These are phyloP conservation scores for Ditula angustiorana DNA, from an alignment of 2,888 invertebrate species.

Conservation along the genomic window DNA sequence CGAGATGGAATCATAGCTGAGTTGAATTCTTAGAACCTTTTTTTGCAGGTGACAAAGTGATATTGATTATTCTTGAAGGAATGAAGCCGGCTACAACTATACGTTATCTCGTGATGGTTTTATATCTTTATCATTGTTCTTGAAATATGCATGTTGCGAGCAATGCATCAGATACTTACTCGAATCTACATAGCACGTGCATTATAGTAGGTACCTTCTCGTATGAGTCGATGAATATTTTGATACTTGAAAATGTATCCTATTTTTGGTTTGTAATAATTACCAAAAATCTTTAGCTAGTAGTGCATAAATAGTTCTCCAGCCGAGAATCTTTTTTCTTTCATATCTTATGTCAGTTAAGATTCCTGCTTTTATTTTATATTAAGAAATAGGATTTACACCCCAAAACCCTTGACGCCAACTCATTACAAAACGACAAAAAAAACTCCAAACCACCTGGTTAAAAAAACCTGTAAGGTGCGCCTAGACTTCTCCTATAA, in stretches of 20 bases:
- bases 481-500: no score
- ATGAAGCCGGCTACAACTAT: slow-evolving; percentile 26
- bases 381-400: no score
- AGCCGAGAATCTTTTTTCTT: no score
- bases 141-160: slow-evolving; percentile 57
- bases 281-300: no score
- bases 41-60: slow-evolving; percentile 34
- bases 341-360: no score
- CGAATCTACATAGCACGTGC: slow-evolving; percentile 38
- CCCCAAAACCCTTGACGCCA: no score
- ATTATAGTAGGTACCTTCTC: slow-evolving; percentile 43
- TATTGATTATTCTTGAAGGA: slow-evolving; percentile 22
- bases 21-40: slow-evolving; percentile 30
- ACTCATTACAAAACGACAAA: no score
- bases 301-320: no score
- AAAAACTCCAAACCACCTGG: no score
- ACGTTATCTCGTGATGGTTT: slow-evolving; percentile 35
- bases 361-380: no score
- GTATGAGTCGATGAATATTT: not conserved
- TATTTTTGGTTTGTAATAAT: not conserved
- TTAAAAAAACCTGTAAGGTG: no score
- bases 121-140: slow-evolving; percentile 61
- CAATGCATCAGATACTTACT: slow-evolving; percentile 58
- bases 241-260: slow-evolving; percentile 22
- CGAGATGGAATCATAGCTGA: slow-evolving; percentile 18